Percentiles rank a stretch among this genome's conserved stretches.
phyloP scores from a whole-genome alignment of 1,140 invertebrate genomes.

The Watersipora subatra region DNA sequence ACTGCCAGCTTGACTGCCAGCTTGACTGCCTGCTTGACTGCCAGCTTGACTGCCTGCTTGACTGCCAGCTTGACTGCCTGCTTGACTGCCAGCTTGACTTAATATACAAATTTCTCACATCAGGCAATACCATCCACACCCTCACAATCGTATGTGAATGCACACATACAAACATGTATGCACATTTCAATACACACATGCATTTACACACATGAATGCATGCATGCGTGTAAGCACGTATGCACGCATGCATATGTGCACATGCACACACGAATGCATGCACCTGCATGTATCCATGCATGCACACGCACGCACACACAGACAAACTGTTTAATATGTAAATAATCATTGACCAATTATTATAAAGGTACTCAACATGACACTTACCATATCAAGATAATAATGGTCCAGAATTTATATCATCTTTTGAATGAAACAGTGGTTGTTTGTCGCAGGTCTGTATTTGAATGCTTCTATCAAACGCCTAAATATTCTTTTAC shows the following conservation, averaged over 20 bases:
- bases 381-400: no score
- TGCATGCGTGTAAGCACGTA: not conserved
- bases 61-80: not conserved
- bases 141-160: not conserved
- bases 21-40: slow-evolving; percentile 1
- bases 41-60: not conserved
- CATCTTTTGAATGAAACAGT: no score
- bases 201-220: not conserved
- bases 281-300: not conserved
- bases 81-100: not conserved
- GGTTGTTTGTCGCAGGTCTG: no score
- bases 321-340: no score
- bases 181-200: not conserved
- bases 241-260: not conserved
- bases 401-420: no score
- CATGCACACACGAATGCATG: not conserved
- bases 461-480: no score
- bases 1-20: not conserved
- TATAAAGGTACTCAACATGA: no score
- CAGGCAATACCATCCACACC: not conserved
- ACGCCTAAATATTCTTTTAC: no score
- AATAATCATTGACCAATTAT: no score
- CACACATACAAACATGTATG: not conserved
- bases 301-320: no score
- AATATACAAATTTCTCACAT: not conserved